phyloP scores from a whole-genome alignment of 2,888 invertebrate species.

The Sinodicranocentrus sp. region DNA sequence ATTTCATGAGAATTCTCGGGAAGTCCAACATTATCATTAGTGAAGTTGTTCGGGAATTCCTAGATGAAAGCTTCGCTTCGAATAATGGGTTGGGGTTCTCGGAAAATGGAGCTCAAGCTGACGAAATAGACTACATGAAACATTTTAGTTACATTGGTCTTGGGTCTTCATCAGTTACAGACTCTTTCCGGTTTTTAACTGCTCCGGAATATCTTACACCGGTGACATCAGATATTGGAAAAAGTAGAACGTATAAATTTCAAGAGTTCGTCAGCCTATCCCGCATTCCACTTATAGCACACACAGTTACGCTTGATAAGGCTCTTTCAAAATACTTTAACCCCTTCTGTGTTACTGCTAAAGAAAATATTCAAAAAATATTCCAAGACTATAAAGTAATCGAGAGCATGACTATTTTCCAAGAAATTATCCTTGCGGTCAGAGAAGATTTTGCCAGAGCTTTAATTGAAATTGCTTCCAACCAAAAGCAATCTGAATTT shows the following conservation, averaged over 20 bases:
- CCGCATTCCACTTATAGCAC: conserved; percentile 45
- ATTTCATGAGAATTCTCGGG: conserved; percentile 51
- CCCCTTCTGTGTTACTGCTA: conserved; percentile 49
- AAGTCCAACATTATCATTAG: conserved; percentile 32
- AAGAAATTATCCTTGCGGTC: conserved; percentile 71
- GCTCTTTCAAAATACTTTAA: conserved; percentile 42
- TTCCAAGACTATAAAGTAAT: conserved; percentile 64
- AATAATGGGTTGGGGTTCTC: neutral
- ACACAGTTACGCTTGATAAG: conserved; percentile 25
- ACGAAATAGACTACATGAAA: conserved; percentile 25
- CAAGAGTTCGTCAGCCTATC: conserved; percentile 32
- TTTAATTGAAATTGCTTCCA: conserved; percentile 51
- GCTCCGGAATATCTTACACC: neutral
- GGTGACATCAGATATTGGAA: too few species aligned
- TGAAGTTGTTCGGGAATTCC: conserved; percentile 54
- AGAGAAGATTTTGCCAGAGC: conserved; percentile 71
- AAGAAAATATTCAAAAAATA: conserved; percentile 59
- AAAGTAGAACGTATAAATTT: conserved; percentile 13
- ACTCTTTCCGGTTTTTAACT: conserved; percentile 34
- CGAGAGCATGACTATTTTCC: conserved; percentile 67
- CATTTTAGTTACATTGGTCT: conserved; percentile 59
- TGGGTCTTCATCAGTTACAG: conserved; percentile 24
- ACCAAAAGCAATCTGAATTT: conserved; percentile 40
- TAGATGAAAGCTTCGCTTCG: conserved; percentile 25
- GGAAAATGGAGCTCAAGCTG: neutral